Evolutionary conservation across 2,888 invertebrate genomes (phyloP).

Genomic region (Luperina testacea): DNA sequence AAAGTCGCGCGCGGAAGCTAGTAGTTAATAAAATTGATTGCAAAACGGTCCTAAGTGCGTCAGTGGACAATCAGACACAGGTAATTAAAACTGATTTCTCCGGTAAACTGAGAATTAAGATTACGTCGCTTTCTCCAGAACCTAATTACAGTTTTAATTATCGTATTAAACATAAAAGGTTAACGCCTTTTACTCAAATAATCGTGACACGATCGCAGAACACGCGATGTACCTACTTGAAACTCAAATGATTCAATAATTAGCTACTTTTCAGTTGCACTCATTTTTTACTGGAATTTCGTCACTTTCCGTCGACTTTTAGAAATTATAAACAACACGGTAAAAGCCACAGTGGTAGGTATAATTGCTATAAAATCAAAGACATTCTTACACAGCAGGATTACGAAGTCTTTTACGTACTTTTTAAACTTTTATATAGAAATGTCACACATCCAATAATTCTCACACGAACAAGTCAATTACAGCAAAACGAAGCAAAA

Average conservation of each 20-base stretch:
- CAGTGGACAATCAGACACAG: conserved; percentile 10
- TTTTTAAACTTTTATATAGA: not conserved
- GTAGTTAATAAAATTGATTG: not conserved
- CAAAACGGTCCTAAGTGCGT: conserved; percentile 22
- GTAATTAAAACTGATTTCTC: conserved; percentile 37
- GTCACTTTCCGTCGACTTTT: not conserved
- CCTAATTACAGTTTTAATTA: conserved; percentile 50
- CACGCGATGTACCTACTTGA: conserved; percentile 33
- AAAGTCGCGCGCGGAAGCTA: not conserved
- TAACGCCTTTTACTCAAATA: conserved; percentile 40
- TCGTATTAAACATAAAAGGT: conserved; percentile 27
- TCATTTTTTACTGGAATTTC: not conserved
- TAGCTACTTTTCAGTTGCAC: not conserved
- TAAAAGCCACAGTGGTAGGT: not conserved
- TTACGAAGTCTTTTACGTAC: not conserved
- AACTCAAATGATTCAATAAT: not conserved
- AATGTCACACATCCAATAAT: conserved; percentile 10
- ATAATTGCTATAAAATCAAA: not conserved
- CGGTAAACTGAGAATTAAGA: conserved; percentile 38
- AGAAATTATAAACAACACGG: not conserved
- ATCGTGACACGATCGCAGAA: conserved; percentile 31
- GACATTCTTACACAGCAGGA: not conserved
- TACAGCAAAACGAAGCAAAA: conserved; percentile 25
- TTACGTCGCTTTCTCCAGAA: conserved; percentile 51
- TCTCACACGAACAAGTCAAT: conserved; percentile 36